Evolutionary conservation across 1,140 invertebrate species (phyloP), one percentile per base, ranked within the genome.

Genomic region (Macrotrachela quadricornifera): DNA sequence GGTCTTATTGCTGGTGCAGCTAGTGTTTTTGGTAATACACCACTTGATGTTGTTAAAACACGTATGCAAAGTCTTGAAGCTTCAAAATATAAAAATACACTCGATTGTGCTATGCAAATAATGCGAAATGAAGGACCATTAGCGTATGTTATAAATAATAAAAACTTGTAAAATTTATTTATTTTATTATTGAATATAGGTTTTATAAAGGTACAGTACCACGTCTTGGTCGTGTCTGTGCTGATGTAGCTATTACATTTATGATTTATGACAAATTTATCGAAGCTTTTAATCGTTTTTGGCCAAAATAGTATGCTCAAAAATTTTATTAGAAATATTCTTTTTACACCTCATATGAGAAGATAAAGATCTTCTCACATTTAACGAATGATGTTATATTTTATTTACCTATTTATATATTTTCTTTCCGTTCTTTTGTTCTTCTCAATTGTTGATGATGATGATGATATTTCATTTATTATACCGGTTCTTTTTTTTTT

Each of bases 131-230:
- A 96, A 73, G 92, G 92, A 38, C 78, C 83, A 6, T 66, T 71
- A 54, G 91, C 90, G 69, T 80, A 74, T 75, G 76, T 75, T 50
- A 48, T n/a, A 15, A 52, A n/a, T 10, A 57, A 40, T 13, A 16
- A n/a, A n/a, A n/a, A n/a, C n/a, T n/a, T n/a, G 18, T 45, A 15
- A 8, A 15, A 41, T 50, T 45, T n/a, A 17, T 46, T 51, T 41
- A 10, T 43, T 44, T 39, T 42, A 36, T 18, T 18, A 37, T n/a
- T 44, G n/a, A n/a, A n/a, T n/a, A 51, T 61, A 78, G 76, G 37
- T 97, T 99, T 74, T 96, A 99, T 75, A 99, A 99, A 72, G 92
- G 92, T 61, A 97, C 91, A 0, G 79, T 97, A 44, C 91, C 92
- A 13, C 76, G 92, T 59, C 74, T 97, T 60, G 79, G 85, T 63